These are phyloP conservation scores for Heterodera schachtii DNA, from an alignment of 1,140 invertebrate genomes.

Conservation along the genomic window DNA sequence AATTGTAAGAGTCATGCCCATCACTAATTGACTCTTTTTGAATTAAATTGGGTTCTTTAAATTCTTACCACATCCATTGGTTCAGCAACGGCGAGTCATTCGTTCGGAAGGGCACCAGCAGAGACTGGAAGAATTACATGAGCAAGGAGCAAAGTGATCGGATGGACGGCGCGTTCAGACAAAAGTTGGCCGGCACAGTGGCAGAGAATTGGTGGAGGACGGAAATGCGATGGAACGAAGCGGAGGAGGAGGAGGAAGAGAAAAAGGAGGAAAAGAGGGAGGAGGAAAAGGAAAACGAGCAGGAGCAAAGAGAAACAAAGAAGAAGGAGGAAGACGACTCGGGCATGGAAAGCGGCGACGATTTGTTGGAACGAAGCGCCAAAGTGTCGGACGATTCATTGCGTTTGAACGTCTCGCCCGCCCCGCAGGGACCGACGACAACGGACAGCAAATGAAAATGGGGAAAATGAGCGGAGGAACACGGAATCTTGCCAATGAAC, in stretches of 20 bases:
- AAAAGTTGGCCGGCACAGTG: conserved; percentile 49
- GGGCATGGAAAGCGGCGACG: conserved; percentile 26
- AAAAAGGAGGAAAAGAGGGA: conserved; percentile 38
- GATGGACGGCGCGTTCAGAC: conserved; percentile 57
- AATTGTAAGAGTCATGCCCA: too few relatives aligned
- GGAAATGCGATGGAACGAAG: conserved; percentile 54
- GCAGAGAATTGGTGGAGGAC: conserved; percentile 56
- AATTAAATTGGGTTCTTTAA: too few relatives aligned
- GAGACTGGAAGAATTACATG: conserved; percentile 68
- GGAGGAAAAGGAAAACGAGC: background rate
- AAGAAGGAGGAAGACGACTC: conserved; percentile 11
- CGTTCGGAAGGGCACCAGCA: conserved; percentile 65
- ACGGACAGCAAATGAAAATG: too few relatives aligned
- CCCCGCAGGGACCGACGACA: background rate
- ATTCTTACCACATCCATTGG: too few relatives aligned
- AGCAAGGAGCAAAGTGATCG: conserved; percentile 65
- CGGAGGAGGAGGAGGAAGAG: background rate
- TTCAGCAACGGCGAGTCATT: conserved; percentile 49
- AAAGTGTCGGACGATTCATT: background rate
- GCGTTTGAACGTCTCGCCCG: background rate
- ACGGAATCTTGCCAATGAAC: too few relatives aligned
- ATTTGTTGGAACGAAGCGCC: background rate
- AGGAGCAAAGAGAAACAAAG: too few relatives aligned
- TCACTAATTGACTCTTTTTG: too few relatives aligned
- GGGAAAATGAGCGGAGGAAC: too few relatives aligned